Percentiles rank a stretch among this genome's conserved stretches.
Evolutionary conservation across 2,113 vertebrate genomes (phyloP).

Genomic region (Corythaeola cristata): DNA sequence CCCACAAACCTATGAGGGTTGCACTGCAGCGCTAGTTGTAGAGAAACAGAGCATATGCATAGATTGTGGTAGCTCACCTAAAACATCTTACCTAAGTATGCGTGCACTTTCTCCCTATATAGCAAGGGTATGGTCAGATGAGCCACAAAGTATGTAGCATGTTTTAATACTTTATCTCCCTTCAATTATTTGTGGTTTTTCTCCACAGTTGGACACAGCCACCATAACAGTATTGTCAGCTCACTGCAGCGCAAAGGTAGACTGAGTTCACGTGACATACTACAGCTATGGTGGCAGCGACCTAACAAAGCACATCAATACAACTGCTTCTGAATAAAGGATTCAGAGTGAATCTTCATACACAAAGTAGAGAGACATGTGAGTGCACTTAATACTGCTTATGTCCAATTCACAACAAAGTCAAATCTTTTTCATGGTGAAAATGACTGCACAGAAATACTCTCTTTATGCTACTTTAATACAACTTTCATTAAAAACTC

Average conservation of each 20-base stretch:
- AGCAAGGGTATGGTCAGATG: neutral
- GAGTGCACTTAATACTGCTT: neutral
- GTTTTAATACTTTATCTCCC: neutral
- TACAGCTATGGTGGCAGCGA: neutral
- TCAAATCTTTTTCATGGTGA: neutral
- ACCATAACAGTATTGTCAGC: neutral
- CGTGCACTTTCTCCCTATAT: neutral
- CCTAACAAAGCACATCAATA: neutral
- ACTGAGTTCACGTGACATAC: neutral
- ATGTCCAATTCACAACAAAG: neutral
- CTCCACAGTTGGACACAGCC: accelerated
- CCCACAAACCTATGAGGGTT: neutral
- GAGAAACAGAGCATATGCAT: neutral
- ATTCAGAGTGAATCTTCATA: neutral
- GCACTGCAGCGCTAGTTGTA: neutral
- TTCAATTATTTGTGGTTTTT: neutral
- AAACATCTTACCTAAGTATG: neutral
- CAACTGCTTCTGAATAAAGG: neutral
- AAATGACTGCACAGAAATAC: neutral
- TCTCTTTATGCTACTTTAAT: neutral
- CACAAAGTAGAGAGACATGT: neutral
- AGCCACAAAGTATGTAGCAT: neutral
- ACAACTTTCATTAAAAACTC: neutral
- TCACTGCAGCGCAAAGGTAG: neutral
- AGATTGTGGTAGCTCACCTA: neutral